phyloP scores from a whole-genome alignment of 2,113 vertebrate genomes.

The Platycercus adscitus region DNA sequence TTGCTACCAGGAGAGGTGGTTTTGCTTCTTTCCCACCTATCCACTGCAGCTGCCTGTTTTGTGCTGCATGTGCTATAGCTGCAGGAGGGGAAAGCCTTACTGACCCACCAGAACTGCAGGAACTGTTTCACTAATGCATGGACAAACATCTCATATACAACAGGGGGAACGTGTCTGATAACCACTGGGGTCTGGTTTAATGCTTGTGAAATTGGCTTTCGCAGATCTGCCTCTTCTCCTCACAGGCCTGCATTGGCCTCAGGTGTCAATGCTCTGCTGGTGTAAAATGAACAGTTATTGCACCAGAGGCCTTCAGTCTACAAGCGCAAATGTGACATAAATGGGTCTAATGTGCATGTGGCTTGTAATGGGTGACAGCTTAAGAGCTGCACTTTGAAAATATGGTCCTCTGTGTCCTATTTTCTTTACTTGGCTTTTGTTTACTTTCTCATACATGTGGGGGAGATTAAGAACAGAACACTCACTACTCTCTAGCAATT shows the following conservation, averaged over 20 bases:
- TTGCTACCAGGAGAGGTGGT: neutral
- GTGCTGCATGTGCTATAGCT: fast-evolving
- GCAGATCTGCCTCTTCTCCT: neutral
- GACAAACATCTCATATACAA: neutral
- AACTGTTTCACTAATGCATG: neutral
- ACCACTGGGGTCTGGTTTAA: neutral
- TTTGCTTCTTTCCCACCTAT: neutral
- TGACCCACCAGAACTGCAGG: neutral
- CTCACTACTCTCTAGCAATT: neutral
- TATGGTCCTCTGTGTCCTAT: slow-evolving; percentile 34
- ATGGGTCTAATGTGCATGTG: neutral
- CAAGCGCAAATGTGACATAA: slow-evolving; percentile 52
- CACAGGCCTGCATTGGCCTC: fast-evolving
- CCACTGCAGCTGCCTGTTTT: neutral
- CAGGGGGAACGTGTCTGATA: neutral
- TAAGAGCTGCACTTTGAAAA: slow-evolving; percentile 40
- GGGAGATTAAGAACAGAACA: neutral
- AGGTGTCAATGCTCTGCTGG: neutral
- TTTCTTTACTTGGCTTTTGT: neutral
- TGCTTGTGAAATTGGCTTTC: fast-evolving
- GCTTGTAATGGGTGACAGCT: slow-evolving; percentile 42
- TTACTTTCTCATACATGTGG: neutral
- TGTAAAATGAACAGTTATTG: slow-evolving; percentile 7
- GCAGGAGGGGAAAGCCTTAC: neutral
- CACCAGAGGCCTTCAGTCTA: slow-evolving; percentile 8